Evolutionary conservation across 2,888 invertebrate genomes (phyloP), one percentile per base, ranked within the genome.

Genomic region (Autographa gamma): DNA sequence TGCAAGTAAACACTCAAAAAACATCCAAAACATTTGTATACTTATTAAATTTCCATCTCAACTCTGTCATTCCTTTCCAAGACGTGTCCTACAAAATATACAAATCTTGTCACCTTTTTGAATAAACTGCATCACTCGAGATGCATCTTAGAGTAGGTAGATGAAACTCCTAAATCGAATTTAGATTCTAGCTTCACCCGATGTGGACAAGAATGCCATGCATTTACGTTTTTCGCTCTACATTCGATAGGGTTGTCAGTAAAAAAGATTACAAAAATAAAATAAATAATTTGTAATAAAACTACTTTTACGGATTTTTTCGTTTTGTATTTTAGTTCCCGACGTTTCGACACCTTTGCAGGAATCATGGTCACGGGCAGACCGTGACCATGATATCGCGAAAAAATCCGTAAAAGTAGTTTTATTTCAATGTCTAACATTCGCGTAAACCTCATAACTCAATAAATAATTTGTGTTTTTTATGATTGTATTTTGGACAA

Each of bases 131-230:
- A 58, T 64, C 56, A 60, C 67, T 74, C 72, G 60, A 76, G 60
- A 76, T 81, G 74, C 74, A 82, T 81, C 70, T 67, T 63, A 69
- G 68, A 82, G 80, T 76, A 71, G 80, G 67, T 52, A 60, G 41
- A 60, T 60, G 72, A 63, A 68, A 43, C 60, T 74, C 60, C 60
- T 31, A 79, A 82, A 81, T 82, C 65, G 79, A 76, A 82, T 82
- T 82, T 80, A 67, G 60, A 73, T 80, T 72, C 66, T 38, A 58
- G 67, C 43, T 73, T n/a, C 66, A 66, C 19, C 34, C 41, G 13
- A 43, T 19, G 31, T 72, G 38, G 16, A 25, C 34, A 5, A 56
- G 71, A 64, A 69, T 66, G 60, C n/a, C 8, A 32, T 34, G n/a
- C 66, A 58, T 59, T 18, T 62, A 56, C 7, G 74, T 70, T 34